These are phyloP conservation scores for Polia nebulosa DNA, from an alignment of 2,888 invertebrate species.

Conservation along the genomic window DNA sequence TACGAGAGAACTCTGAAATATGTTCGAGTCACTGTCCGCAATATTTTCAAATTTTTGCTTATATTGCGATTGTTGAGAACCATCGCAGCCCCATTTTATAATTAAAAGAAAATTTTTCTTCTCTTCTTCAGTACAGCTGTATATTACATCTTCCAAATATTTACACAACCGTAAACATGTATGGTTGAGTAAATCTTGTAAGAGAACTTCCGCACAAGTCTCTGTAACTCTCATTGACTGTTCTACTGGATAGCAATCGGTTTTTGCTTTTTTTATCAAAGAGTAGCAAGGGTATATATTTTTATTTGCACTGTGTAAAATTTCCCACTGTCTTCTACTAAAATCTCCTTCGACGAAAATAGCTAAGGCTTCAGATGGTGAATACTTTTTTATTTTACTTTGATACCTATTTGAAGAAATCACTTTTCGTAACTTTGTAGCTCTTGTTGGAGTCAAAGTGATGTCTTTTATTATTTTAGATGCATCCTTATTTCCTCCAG, in stretches of 20 bases:
- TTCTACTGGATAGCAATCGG: constrained; percentile 14
- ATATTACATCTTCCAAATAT: constrained; percentile 5
- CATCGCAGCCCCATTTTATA: neutral
- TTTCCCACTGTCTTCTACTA: constrained; percentile 31
- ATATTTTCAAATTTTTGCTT: neutral
- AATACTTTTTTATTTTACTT: too few species aligned
- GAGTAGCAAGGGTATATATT: constrained; percentile 12
- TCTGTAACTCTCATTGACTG: constrained; percentile 13
- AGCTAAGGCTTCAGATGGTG: neutral
- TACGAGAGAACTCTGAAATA: constrained; percentile 1
- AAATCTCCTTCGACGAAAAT: constrained; percentile 29
- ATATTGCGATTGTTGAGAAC: constrained; percentile 1
- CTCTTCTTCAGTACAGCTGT: constrained; percentile 1
- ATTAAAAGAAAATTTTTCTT: neutral
- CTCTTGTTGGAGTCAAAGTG: constrained; percentile 7
- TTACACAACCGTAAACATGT: constrained; percentile 16
- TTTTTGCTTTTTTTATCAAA: constrained; percentile 13
- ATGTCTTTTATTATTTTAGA: too few species aligned
- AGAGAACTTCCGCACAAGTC: constrained; percentile 14
- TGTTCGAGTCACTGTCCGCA: neutral
- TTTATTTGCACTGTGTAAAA: constrained; percentile 10
- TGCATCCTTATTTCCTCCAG: too few species aligned
- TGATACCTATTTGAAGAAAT: too few species aligned
- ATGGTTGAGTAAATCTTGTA: constrained; percentile 23
- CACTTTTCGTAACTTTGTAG: too few species aligned